These are phyloP conservation scores for Anguilla pacifica DNA, from an alignment of 2,797 vertebrate species.

Conservation along the genomic window DNA sequence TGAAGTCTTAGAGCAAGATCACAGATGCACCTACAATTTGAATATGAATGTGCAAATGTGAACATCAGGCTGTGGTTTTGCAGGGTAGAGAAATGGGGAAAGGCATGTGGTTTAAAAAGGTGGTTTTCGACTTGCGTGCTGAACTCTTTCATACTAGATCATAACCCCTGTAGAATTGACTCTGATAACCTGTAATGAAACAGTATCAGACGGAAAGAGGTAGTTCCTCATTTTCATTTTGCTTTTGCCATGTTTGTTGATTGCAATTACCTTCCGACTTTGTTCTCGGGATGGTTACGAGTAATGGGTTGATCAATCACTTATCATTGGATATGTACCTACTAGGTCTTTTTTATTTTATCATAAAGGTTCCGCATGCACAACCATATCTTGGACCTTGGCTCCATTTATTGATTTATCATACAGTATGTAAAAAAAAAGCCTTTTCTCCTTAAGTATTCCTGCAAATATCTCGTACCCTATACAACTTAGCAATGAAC, in stretches of 20 bases:
- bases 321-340: too few species aligned
- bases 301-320: too few species aligned
- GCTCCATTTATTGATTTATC: too few species aligned
- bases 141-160: background rate
- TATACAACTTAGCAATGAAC: too few species aligned
- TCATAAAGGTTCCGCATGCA: too few species aligned
- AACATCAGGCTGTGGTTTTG: background rate
- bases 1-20: background rate
- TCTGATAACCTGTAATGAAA: background rate
- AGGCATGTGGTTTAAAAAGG: background rate
- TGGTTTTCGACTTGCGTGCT: background rate
- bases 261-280: background rate
- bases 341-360: background rate
- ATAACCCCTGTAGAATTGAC: background rate
- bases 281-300: background rate
- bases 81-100: constrained; percentile 1
- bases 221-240: background rate
- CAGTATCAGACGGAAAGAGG: background rate
- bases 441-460: too few species aligned
- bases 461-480: too few species aligned
- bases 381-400: too few species aligned
- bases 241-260: background rate
- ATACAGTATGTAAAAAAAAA: too few species aligned
- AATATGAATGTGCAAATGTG: background rate
- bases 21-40: background rate